Percentiles rank a stretch among this genome's conserved stretches.
Evolutionary conservation across 2,113 vertebrate species (phyloP).

Genomic region (Otus sunia): DNA sequence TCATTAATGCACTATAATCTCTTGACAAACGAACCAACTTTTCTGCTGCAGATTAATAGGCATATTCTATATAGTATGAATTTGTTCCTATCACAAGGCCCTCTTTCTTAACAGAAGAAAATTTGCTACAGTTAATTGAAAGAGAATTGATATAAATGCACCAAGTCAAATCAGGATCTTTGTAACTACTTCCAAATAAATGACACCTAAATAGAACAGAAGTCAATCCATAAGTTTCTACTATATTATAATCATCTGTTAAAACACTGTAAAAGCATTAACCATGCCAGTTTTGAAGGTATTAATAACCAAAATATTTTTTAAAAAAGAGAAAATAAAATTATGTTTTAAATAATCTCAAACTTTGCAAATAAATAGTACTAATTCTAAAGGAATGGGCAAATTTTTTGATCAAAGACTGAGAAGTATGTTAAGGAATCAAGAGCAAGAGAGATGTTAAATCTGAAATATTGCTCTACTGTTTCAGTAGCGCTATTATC

Average conservation of each 20-base stretch:
- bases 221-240: background rate
- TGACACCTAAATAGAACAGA: background rate
- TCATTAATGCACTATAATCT: constrained; percentile 24
- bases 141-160: background rate
- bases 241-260: background rate
- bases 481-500: background rate
- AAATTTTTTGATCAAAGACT: background rate
- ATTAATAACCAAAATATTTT: background rate
- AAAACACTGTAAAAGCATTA: background rate
- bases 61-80: background rate
- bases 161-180: background rate
- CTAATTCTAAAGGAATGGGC: background rate
- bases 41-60: background rate
- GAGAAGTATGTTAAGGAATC: background rate
- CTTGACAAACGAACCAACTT: constrained; percentile 12
- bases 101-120: background rate
- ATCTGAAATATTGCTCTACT: background rate
- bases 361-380: background rate
- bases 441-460: background rate
- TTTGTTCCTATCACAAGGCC: background rate
- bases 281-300: background rate
- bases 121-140: background rate
- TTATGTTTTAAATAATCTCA: background rate
- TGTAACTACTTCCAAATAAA: background rate
- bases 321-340: background rate